Conservation (phyloP, 2,113 vertebrate genomes). For the Nothoprocta pentlandii region DNA sequence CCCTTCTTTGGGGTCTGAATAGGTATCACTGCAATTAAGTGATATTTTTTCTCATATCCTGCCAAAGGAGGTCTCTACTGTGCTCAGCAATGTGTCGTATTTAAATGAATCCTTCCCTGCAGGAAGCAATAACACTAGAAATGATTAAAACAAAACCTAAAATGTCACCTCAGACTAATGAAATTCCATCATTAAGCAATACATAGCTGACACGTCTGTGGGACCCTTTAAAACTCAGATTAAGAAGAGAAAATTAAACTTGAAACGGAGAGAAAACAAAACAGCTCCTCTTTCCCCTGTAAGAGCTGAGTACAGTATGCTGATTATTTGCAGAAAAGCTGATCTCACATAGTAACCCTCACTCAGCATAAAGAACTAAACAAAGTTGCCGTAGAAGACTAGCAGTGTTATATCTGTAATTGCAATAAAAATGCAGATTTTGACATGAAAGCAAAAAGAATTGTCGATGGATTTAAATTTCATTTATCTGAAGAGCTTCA, state of each 20-base stretch:
- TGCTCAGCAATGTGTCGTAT: not conserved
- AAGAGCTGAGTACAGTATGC: not conserved
- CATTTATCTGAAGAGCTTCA: not conserved
- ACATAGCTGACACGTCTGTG: not conserved
- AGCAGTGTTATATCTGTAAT: not conserved
- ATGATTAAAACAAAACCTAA: conserved; percentile 61
- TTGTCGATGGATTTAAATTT: not conserved
- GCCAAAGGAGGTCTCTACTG: conserved; percentile 31
- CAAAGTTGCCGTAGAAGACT: not conserved
- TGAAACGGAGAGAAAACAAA: conserved; percentile 12
- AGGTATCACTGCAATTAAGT: not conserved
- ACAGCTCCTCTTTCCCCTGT: not conserved
- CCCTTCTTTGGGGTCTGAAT: conserved; percentile 6
- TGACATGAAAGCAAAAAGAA: not conserved
- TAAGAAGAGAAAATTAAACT: conserved; percentile 46
- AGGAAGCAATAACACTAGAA: conserved; percentile 44
- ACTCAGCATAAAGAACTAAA: not conserved
- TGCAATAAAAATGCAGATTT: not conserved
- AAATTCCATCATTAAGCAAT: conserved; percentile 48
- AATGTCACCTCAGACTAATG: conserved; percentile 60
- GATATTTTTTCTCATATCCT: conserved; percentile 8
- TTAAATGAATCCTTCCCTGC: conserved; percentile 41
- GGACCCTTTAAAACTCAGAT: conserved; percentile 41
- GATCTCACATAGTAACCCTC: not conserved
- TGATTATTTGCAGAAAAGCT: conserved; percentile 32